These are phyloP conservation scores for Drosophila lacteicornis DNA, from an alignment of 1,140 invertebrate species.

Conservation along the genomic window DNA sequence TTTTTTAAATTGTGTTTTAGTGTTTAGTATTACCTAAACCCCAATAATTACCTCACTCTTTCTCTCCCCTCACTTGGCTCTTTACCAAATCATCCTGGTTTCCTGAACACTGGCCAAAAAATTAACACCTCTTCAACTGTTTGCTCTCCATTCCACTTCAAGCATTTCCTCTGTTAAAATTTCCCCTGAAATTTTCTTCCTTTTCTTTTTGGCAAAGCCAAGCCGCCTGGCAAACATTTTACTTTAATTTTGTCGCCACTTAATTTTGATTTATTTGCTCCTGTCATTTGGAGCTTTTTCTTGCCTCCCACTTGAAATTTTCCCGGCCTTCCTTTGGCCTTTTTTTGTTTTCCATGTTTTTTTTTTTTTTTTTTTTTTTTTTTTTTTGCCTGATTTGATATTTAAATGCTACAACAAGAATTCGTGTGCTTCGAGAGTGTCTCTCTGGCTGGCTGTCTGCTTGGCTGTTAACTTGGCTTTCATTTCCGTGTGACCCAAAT, in stretches of 20 bases:
- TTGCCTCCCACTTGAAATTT: conserved; percentile 1
- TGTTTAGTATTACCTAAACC: background rate
- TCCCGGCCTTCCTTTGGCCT: background rate
- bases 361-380: background rate
- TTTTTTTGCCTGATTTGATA: conserved; percentile 30
- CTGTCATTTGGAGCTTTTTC: conserved; percentile 14
- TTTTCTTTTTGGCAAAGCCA: background rate
- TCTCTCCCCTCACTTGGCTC: background rate
- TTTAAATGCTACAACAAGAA: conserved; percentile 33
- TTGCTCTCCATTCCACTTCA: background rate
- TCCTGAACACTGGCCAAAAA: background rate
- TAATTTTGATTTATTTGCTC: conserved; percentile 51
- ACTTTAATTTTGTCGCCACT: conserved; percentile 45
- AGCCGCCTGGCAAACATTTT: conserved; percentile 17
- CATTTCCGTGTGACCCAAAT: conserved; percentile 48
- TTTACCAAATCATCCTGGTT: background rate
- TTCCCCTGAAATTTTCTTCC: background rate
- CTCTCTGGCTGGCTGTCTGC: background rate
- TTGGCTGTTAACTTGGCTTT: conserved; percentile 34
- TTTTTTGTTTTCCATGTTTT: background rate
- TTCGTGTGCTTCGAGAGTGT: conserved; percentile 18
- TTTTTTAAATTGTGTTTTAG: too few species aligned
- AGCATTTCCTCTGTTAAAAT: background rate
- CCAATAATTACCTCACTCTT: background rate
- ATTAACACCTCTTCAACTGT: background rate